phyloP scores from a whole-genome alignment of 2,888 invertebrate species.

The Drosophila buzzatii region DNA sequence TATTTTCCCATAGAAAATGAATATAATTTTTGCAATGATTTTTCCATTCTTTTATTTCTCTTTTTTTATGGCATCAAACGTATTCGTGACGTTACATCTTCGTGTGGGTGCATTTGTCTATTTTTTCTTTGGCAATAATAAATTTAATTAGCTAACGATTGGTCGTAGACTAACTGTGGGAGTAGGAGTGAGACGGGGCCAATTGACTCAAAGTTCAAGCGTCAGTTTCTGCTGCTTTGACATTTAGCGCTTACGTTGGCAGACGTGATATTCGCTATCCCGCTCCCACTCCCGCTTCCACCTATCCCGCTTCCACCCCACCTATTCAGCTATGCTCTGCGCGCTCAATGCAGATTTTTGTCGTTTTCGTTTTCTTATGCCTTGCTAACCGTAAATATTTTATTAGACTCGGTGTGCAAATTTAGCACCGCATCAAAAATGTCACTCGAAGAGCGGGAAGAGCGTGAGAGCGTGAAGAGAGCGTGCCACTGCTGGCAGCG shows the following conservation, averaged over 20 bases:
- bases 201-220: constrained; percentile 44
- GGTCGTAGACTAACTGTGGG: constrained; percentile 2
- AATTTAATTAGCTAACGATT: constrained; percentile 71
- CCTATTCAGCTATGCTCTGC: background rate
- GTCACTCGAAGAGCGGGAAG: constrained; percentile 8
- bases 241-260: constrained; percentile 56
- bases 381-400: constrained; percentile 68
- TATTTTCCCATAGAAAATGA: constrained; percentile 60
- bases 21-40: constrained; percentile 34
- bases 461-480: constrained; percentile 20
- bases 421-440: constrained; percentile 44
- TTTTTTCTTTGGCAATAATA: constrained; percentile 39
- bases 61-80: constrained; percentile 30
- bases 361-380: constrained; percentile 34
- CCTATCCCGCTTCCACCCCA: background rate
- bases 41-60: constrained; percentile 15
- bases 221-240: constrained; percentile 58
- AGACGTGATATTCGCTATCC: constrained; percentile 57
- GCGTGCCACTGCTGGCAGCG: constrained; percentile 14
- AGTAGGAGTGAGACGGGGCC: background rate
- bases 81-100: constrained; percentile 70
- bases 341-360: constrained; percentile 7
- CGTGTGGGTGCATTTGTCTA: constrained; percentile 45
- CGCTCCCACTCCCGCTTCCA: background rate
- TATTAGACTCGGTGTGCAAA: constrained; percentile 56